These are phyloP conservation scores for Eilema depressum DNA, from an alignment of 2,888 invertebrate genomes.

Conservation along the genomic window DNA sequence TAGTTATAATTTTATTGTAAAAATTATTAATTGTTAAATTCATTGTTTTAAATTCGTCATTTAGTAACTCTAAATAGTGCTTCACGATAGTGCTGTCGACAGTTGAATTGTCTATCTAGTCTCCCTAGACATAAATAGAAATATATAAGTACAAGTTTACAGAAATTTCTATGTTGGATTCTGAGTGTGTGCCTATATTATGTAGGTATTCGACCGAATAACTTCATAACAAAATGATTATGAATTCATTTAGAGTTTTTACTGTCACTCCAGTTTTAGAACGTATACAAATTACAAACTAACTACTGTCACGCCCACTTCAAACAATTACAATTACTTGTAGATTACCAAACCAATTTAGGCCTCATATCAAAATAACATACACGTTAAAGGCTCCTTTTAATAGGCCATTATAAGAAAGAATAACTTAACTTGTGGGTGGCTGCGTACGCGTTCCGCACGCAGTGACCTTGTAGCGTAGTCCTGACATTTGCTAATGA, in stretches of 20 bases:
- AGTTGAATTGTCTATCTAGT: too few species aligned
- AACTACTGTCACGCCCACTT: constrained; percentile 47
- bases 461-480: constrained; percentile 59
- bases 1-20: too few species aligned
- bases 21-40: too few species aligned
- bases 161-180: not conserved
- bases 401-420: constrained; percentile 52
- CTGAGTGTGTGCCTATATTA: not conserved
- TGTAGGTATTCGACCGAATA: not conserved
- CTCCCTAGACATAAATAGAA: too few species aligned
- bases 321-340: constrained; percentile 41
- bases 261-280: constrained; percentile 43
- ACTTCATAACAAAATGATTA: not conserved
- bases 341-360: constrained; percentile 51
- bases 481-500: constrained; percentile 73
- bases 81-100: too few species aligned
- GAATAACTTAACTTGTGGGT: constrained; percentile 52
- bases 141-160: too few species aligned
- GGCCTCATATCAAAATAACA: constrained; percentile 48
- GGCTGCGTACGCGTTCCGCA: constrained; percentile 52
- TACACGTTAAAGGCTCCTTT: constrained; percentile 35
- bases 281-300: constrained; percentile 45
- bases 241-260: constrained; percentile 21
- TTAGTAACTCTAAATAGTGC: too few species aligned
- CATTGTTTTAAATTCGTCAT: too few species aligned